Conservation (phyloP, 2,888 invertebrate genomes). For the Calameuta pallipes region DNA sequence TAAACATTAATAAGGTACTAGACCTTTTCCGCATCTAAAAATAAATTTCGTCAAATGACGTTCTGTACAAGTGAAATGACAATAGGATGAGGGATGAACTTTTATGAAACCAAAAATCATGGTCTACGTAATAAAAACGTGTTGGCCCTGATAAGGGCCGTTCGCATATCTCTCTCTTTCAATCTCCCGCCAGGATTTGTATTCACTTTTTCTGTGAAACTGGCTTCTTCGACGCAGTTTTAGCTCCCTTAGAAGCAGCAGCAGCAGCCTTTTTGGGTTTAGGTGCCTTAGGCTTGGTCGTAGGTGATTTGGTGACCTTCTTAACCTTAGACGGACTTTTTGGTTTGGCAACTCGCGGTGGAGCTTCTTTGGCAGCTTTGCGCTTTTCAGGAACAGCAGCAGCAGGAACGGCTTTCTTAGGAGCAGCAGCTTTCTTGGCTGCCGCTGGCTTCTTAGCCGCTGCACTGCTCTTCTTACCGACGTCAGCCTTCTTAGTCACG, state of each 20-base stretch:
- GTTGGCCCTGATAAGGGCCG: constrained; percentile 30
- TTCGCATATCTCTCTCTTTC: constrained; percentile 19
- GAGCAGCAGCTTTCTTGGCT: constrained; percentile 10
- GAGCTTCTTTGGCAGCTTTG: constrained; percentile 17
- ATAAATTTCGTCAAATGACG: neutral
- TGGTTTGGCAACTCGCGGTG: constrained; percentile 19
- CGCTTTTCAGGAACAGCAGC: neutral
- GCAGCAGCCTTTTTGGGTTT: constrained; percentile 34
- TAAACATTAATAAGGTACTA: neutral
- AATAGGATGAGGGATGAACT: neutral
- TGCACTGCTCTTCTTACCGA: neutral
- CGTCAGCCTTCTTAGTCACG: neutral
- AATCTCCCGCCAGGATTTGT: neutral
- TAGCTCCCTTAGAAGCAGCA: neutral
- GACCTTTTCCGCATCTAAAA: neutral
- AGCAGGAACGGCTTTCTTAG: constrained; percentile 14
- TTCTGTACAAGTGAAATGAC: neutral
- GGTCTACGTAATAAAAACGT: constrained; percentile 8
- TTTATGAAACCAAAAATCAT: neutral
- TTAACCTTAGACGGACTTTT: constrained; percentile 21
- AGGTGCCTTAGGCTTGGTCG: constrained; percentile 33
- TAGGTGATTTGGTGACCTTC: constrained; percentile 27
- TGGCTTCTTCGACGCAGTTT: neutral
- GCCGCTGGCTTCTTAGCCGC: constrained; percentile 7
- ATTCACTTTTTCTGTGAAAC: constrained; percentile 1